Base-by-base conservation (phyloP, 2,113 vertebrate species). In the Sprattus sprattus region DNA sequence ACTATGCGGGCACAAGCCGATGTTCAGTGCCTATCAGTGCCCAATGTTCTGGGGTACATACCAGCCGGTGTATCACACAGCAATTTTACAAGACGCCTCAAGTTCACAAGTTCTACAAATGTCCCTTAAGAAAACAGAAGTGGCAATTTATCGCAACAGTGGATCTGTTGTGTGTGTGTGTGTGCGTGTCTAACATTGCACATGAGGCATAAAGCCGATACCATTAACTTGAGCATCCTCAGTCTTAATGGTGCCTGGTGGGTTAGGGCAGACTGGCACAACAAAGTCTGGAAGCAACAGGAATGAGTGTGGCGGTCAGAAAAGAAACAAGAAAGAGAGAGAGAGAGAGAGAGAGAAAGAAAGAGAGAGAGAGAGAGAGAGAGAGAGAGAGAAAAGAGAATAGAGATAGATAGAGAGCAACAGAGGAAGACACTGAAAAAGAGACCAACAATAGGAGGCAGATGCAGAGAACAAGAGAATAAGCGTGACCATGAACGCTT, bases 361-460 rank as follows among this genome's bases (percentile, higher is more conserved):
- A 25, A 10, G 7, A 11, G n/a, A n/a, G n/a, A 64, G 18, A 71
- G n/a, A 71, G 8, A 71, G 64, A 71, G 2, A 71, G 0, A 28
- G 64, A 71, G 1, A 1, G 64, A 11, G 25, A 32, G 7, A 44
- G 47, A 11, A 52, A 10, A 78, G 44, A 13, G 32, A 57, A 57
- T 82, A 81, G 50, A 82, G 49, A 86, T 49, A 9, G 85, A 90
- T 89, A 28, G 64, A 82, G 83, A 91, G 86, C 88, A 86, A 84
- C 83, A 84, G 84, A 39, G 46, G 54, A 57, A 4, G 18, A 57
- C 16, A 16, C 52, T 52, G 50, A 52, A 11, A 47, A 47, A 64
- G 64, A 67, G 64, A 67, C 8, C 67, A 15, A 64, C 67, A 75
- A 71, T 25, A 71, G 25, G 2, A 71, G 28, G 20, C 57, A 64